Evolutionary conservation across 2,888 invertebrate species (phyloP), one percentile per base, ranked within the genome.

Genomic region (Phasia obesa): DNA sequence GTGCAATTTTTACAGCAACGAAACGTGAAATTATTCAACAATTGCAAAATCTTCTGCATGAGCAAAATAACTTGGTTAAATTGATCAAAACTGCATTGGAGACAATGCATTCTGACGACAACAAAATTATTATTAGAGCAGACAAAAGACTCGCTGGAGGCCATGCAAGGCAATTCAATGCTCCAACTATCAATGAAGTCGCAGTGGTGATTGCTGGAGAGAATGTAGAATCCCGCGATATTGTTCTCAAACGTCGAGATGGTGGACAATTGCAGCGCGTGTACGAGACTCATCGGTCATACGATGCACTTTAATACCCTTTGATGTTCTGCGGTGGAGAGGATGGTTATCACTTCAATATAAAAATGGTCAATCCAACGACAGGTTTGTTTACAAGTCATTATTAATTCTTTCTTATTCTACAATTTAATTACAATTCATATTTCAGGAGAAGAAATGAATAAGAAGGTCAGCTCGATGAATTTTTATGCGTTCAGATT

Each of bases 291-390:
- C n/a, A n/a, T n/a, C n/a, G n/a, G n/a, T n/a, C n/a, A n/a, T n/a
- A n/a, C n/a, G n/a, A n/a, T n/a, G n/a, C n/a, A n/a, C n/a, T n/a
- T n/a, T n/a, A n/a, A n/a, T n/a, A n/a, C n/a, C n/a, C n/a, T n/a
- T n/a, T n/a, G n/a, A n/a, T n/a, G n/a, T n/a, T n/a, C n/a, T n/a
- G n/a, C n/a, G n/a, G 60, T 42, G 76, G 76, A 55, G 70, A 73
- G 27, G 60, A 77, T 73, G 74, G 74, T 17, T 69, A 82, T 62
- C 62, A 78, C 57, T 57, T 77, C 49, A 67, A 64, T 42, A 83
- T 80, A 27, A 62, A 67, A 60, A 67, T 69, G 62, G 51, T 74
- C 13, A 67, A 70, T 60, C 73, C 67, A 73, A 57, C 55, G 69
- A 81, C 64, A 59, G 76, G 71, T 76, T 47, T 47, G 74, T 73